phyloP scores from a whole-genome alignment of 2,888 invertebrate genomes.

The Agelastica alni region DNA sequence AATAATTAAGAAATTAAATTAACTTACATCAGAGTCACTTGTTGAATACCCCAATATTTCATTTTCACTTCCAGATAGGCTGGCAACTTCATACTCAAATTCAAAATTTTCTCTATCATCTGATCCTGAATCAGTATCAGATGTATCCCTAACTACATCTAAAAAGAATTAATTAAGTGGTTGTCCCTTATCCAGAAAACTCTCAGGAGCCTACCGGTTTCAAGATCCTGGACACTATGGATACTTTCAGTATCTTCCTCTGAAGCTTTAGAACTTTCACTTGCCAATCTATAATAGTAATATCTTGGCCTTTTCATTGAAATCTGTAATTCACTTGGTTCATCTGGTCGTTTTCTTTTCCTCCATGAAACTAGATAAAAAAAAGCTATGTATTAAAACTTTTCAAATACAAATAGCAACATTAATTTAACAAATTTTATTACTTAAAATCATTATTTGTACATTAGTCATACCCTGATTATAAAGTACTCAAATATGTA shows the following conservation, averaged over 20 bases:
- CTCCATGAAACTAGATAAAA: slow-evolving; percentile 39
- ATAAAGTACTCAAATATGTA: no score
- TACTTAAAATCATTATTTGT: no score
- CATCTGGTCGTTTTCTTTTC: slow-evolving; percentile 36
- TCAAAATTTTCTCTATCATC: slow-evolving; percentile 36
- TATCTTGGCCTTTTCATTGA: slow-evolving; percentile 36
- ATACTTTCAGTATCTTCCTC: slow-evolving; percentile 62
- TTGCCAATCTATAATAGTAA: slow-evolving; percentile 52
- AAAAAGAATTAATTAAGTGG: slow-evolving; percentile 47
- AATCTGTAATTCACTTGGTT: slow-evolving; percentile 27
- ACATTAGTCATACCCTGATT: no score
- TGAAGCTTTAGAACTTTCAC: slow-evolving; percentile 53
- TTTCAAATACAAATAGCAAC: no score
- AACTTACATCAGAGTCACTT: slow-evolving; percentile 60
- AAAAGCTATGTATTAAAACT: neutral
- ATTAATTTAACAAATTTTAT: no score
- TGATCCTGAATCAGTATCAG: slow-evolving; percentile 50
- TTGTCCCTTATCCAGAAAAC: slow-evolving; percentile 24
- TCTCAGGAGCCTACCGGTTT: slow-evolving; percentile 63
- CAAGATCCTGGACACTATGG: slow-evolving; percentile 66
- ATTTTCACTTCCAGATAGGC: slow-evolving; percentile 57
- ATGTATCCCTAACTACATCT: slow-evolving; percentile 54
- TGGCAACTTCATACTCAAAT: slow-evolving; percentile 58
- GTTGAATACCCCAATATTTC: slow-evolving; percentile 53
- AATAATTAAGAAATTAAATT: neutral